Base-by-base conservation (phyloP, 2,797 vertebrate genomes). In the Columba guinea region DNA sequence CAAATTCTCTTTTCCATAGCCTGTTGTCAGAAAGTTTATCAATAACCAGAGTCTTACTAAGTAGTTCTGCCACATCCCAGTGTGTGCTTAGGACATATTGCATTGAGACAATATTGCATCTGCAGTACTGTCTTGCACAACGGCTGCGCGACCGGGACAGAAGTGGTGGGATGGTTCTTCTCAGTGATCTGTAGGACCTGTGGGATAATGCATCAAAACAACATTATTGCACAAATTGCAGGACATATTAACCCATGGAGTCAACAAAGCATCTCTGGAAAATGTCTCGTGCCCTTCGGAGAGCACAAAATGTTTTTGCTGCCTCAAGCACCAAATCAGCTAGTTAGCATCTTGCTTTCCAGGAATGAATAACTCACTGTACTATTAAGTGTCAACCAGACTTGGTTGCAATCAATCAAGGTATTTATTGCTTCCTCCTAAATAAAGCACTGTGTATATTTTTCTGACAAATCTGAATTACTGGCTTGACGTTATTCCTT, bases 381-480 rank as follows among this genome's bases (percentile, higher is more conserved):
- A 62, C 59, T 87, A 30, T 41, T 9, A 75, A 91, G 79, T 74
- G 84, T 79, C 89, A 94, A 21, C 84, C 35, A 77, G 69, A 17
- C 83, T 83, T 90, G 82, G 58, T 82, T 76, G 92, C 86, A 94
- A 93, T 96, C 95, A 95, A 77, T 96, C 93, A 95, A 80, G n/a
- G 30, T 77, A 79, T 93, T 93, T 90, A 93, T 93, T 89, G 69
- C 86, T 84, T 94, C 53, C 28, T 82, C 68, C 71, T 55, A 81
- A 94, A 91, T 19, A 90, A 93, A 83, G 67, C 44, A 89, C 85
- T 93, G 83, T 71, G 78, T 95, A 77, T 73, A 52, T 95, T 94
- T 95, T 94, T 93, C 78, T 95, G 91, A 93, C 85, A 95, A 79
- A 91, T 96, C 69, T 74, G 93, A 96, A 94, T 94, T 93, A 65